Conservation (phyloP, 2,113 vertebrate species). For the Phaethornis superciliosus region DNA sequence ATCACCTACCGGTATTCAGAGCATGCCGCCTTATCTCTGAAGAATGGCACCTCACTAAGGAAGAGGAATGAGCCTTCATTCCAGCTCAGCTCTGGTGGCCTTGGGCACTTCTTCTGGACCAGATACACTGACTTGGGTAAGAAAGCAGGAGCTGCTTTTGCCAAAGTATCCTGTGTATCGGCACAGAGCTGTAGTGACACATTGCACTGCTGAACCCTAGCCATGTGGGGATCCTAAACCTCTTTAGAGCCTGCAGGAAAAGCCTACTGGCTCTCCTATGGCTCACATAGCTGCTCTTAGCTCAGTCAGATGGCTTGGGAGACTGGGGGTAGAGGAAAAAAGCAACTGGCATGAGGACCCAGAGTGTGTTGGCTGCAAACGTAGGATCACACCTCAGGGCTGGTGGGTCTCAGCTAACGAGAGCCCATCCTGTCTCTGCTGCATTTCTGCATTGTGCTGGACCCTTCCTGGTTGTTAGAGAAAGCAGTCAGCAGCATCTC, state of each 20-base stretch:
- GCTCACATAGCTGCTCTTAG: not conserved
- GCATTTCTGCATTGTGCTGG: not conserved
- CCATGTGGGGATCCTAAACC: not conserved
- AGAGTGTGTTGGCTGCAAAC: not conserved
- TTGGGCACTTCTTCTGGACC: slow-evolving; percentile 86
- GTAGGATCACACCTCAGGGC: not conserved
- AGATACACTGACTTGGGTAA: slow-evolving; percentile 92
- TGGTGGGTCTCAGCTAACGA: not conserved
- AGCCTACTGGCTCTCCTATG: not conserved
- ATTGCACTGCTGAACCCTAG: not conserved
- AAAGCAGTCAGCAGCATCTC: slow-evolving; percentile 1
- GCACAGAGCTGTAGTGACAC: not conserved
- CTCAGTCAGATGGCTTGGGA: not conserved
- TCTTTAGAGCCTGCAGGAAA: not conserved
- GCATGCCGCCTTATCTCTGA: slow-evolving; percentile 79
- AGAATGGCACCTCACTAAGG: slow-evolving; percentile 75
- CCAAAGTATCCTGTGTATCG: not conserved
- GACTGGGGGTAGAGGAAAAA: not conserved
- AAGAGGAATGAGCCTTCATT: slow-evolving; percentile 83
- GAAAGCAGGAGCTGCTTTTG: slow-evolving; percentile 7
- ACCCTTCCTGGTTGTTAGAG: not conserved
- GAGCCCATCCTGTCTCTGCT: not conserved
- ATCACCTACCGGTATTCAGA: slow-evolving; percentile 89
- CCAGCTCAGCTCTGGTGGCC: slow-evolving; percentile 80
- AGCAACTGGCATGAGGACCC: not conserved